Evolutionary conservation across 2,113 vertebrate species (phyloP), one percentile per base, ranked within the genome.

Genomic region (Epinephelus lanceolatus): DNA sequence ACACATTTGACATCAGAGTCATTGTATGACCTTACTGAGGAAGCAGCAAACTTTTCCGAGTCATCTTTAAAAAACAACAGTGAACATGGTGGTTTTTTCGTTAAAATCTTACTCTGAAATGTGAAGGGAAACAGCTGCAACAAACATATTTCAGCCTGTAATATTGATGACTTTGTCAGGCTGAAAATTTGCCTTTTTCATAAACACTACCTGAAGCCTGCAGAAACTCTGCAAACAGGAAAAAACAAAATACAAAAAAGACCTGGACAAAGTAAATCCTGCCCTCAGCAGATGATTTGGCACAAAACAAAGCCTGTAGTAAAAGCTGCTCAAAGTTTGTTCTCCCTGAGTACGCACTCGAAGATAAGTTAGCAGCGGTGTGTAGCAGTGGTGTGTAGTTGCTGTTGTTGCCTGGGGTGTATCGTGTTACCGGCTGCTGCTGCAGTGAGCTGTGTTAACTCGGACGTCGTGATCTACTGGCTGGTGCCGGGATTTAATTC

Each of bases 401-500:
- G 33, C 19, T 65, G 57, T 1, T 12, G 71, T 25, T 30, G 19
- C 66, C 55, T 18, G 57, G 53, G 47, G 76, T 71, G 17, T 51
- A 79, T 81, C 42, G 8, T 7, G 37, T 83, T 83, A 40, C 73
- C 0, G 25, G 53, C 71, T 21, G 79, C 82, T 13, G 80, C 80
- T 27, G 71, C 83, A 70, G 60, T 3, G 61, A 83, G 71, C 74
- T 37, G 71, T 51, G 81, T 71, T 72, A 79, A 75, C 85, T 78
- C 7, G 25, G 66, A 70, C 61, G 67, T 79, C 59, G 84, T 86
- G 89, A 92, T 91, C 76, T 68, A 77, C 79, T 76, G 56, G 72
- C 80, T 71, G 69, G 15, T 80, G 86, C 65, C 47, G 27, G 71
- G 83, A 90, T 87, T 91, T 75, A 78, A 87, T 88, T 91, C 86